Conservation (phyloP, 2,113 vertebrate genomes). For the Percina caprodes region DNA sequence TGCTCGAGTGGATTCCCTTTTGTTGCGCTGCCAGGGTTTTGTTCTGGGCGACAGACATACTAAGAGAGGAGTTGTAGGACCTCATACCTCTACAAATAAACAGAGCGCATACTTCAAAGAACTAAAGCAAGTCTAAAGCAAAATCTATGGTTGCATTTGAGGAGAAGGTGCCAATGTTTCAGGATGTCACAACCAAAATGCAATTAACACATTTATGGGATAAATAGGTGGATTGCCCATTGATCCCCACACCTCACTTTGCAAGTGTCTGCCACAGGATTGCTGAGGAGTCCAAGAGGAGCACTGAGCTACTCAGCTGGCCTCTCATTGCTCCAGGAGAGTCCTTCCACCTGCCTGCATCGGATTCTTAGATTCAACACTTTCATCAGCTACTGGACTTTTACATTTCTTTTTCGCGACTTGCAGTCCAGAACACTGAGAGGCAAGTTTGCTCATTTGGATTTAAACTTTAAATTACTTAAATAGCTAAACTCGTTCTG, state of each 20-base stretch:
- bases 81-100: slow-evolving; percentile 32
- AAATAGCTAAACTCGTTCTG: slow-evolving; percentile 16
- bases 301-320: slow-evolving; percentile 77
- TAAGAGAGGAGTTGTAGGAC: slow-evolving; percentile 68
- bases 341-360: slow-evolving; percentile 63
- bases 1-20: slow-evolving; percentile 60
- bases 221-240: slow-evolving; percentile 50
- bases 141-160: slow-evolving; percentile 43
- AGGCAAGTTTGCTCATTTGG: slow-evolving; percentile 56
- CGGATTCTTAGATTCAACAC: slow-evolving; percentile 51
- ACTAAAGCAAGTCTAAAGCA: slow-evolving; percentile 50
- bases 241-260: slow-evolving; percentile 45
- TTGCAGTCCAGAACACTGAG: slow-evolving; percentile 58
- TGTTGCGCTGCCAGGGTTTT: slow-evolving; percentile 57
- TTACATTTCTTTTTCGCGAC: slow-evolving; percentile 37
- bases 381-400: slow-evolving; percentile 48
- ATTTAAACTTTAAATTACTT: slow-evolving; percentile 36
- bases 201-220: slow-evolving; percentile 47
- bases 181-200: slow-evolving; percentile 42
- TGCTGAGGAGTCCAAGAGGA: slow-evolving; percentile 77
- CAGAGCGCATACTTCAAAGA: slow-evolving; percentile 45
- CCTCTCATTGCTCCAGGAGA: slow-evolving; percentile 74
- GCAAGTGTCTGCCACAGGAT: slow-evolving; percentile 64
- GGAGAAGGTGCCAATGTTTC: slow-evolving; percentile 28
- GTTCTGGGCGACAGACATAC: slow-evolving; percentile 39